Evolutionary conservation across 2,888 invertebrate species (phyloP), one percentile per base, ranked within the genome.

Genomic region (Macropis europaea): DNA sequence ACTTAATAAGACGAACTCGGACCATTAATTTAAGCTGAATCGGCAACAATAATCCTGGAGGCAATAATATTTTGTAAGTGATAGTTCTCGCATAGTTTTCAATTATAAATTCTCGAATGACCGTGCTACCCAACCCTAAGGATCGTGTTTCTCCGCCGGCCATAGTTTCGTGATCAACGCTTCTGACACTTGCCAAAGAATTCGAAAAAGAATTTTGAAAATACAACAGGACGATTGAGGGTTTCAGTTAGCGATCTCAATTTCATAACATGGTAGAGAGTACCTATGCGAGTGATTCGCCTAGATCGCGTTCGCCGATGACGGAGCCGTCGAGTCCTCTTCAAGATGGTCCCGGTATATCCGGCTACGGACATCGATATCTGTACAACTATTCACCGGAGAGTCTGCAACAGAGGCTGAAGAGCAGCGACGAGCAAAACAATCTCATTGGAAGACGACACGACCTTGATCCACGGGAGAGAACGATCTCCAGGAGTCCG

Each of bases 271-370:
- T 90, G 90, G 90, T 90, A 79, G 89, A 90, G 69, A 90, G 90
- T 71, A 85, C 79, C 47, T 88, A 87, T 74, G 84, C 85, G 59
- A 85, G 87, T 82, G 89, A 90, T 57, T 87, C 88, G 52, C 87
- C 87, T 24, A 82, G 87, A 83, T 88, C 89, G 73, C 87, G 88
- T 75, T 90, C 89, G 47, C 88, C 89, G 76, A 88, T 89, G 87
- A 88, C 88, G 66, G 89, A 90, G 70, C 86, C 89, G 3, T 85
- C 88, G 67, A 87, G 87, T 75, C 87, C 89, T 11, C 78, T 87
- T 7, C 87, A 86, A 64, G 84, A 84, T 76, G 82, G 85, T 50
- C 81, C 84, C 59, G 86, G 81, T 1, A 82, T 85, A 38, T 83
- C 87, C 71, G 84, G 77, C 17, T 84, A 83, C 75, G 75, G 77